Evolutionary conservation across 2,113 vertebrate species (phyloP).

Genomic region (Aix galericulata): DNA sequence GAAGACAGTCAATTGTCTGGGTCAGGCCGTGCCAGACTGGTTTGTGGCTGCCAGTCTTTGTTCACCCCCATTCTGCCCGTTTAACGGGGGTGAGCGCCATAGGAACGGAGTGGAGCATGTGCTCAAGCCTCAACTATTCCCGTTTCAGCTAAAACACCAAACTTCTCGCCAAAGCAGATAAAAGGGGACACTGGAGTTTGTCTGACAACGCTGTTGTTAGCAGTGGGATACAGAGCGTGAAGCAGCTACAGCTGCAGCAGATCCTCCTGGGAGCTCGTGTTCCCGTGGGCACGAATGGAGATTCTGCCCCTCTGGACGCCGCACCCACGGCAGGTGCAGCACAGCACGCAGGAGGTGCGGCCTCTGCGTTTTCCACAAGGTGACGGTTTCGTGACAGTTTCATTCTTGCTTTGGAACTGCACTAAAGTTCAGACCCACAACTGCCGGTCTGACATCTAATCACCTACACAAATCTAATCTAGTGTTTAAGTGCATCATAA

Average conservation of each 20-base stretch:
- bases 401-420: not conserved
- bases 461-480: not conserved
- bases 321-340: not conserved
- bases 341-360: accelerated
- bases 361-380: not conserved
- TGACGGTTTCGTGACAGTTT: not conserved
- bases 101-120: not conserved
- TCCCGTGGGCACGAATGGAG: accelerated
- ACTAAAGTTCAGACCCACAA: not conserved
- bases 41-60: not conserved
- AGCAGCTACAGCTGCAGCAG: not conserved
- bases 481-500: not conserved
- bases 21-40: not conserved
- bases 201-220: not conserved
- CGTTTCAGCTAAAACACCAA: not conserved
- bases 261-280: not conserved
- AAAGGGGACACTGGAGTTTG: not conserved
- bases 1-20: not conserved
- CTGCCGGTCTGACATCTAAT: not conserved
- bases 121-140: not conserved
- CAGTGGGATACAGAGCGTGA: not conserved
- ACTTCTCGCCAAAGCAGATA: not conserved
- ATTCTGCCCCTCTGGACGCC: not conserved
- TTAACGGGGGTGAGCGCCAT: not conserved
- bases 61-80: not conserved